Conservation (phyloP, 2,797 vertebrate species). For the Cephalopachus bancanus region DNA sequence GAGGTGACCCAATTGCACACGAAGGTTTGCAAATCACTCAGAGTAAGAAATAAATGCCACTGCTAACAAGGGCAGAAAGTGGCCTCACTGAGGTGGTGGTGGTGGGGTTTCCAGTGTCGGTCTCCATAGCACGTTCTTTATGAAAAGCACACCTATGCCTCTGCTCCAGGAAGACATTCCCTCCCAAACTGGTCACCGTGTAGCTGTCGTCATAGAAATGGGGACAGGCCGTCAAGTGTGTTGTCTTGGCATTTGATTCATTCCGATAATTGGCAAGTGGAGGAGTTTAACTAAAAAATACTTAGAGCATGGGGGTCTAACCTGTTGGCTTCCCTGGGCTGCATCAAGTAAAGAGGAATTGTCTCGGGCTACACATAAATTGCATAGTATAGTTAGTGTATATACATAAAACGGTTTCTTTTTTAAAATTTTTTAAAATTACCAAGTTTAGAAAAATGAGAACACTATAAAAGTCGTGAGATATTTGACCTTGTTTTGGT, state of each 20-base stretch:
- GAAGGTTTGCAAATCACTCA: not conserved
- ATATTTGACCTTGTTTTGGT: too few relatives aligned
- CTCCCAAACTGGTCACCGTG: not conserved
- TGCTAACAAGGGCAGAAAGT: not conserved
- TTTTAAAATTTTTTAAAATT: too few relatives aligned
- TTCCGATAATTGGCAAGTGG: not conserved
- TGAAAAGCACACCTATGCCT: not conserved
- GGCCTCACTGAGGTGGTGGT: not conserved
- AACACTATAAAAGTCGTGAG: too few relatives aligned
- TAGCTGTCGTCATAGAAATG: not conserved
- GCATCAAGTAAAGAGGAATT: too few relatives aligned
- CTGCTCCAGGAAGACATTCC: not conserved
- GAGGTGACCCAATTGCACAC: not conserved
- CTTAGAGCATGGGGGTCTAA: not conserved
- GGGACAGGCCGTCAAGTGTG: not conserved
- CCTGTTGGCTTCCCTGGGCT: too few relatives aligned
- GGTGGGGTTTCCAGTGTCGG: too few relatives aligned
- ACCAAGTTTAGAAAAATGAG: too few relatives aligned
- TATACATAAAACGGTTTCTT: too few relatives aligned
- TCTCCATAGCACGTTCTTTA: not conserved
- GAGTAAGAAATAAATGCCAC: not conserved
- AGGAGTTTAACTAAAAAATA: not conserved
- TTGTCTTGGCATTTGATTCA: slow-evolving; percentile 2
- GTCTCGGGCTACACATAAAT: too few relatives aligned
- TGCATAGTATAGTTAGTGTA: too few relatives aligned